phyloP scores from a whole-genome alignment of 2,113 vertebrate genomes.

The Microtus montanus region DNA sequence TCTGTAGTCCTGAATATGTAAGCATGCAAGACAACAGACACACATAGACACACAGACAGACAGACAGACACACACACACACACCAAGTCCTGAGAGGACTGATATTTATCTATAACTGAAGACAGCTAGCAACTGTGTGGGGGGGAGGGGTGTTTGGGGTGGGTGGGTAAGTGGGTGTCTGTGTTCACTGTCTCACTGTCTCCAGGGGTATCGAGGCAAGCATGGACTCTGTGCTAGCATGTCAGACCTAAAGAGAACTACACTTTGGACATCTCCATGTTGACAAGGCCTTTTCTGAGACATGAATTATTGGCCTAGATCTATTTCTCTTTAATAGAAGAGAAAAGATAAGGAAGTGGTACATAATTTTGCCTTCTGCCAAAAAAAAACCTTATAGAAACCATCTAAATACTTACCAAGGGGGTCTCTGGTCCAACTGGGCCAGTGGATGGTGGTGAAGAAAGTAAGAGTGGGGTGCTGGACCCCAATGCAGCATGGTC shows the following conservation, averaged over 20 bases:
- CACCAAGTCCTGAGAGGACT: no score
- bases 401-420: not conserved
- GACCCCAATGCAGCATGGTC: not conserved
- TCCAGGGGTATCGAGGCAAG: no score
- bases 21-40: not conserved
- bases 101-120: not conserved
- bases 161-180: not conserved
- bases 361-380: not conserved
- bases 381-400: not conserved
- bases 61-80: not conserved
- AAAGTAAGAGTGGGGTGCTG: not conserved
- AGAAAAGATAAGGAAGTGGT: not conserved
- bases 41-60: not conserved
- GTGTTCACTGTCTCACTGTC: not conserved
- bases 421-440: not conserved
- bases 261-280: not conserved
- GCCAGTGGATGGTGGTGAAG: not conserved
- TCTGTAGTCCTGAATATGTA: no score
- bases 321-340: not conserved
- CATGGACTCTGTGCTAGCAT: not conserved
- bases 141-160: not conserved
- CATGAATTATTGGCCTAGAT: not conserved
- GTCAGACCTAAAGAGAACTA: not conserved
- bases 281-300: not conserved
- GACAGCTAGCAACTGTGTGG: not conserved